Conservation (phyloP, 2,888 invertebrate species). For the Euproctis similis region DNA sequence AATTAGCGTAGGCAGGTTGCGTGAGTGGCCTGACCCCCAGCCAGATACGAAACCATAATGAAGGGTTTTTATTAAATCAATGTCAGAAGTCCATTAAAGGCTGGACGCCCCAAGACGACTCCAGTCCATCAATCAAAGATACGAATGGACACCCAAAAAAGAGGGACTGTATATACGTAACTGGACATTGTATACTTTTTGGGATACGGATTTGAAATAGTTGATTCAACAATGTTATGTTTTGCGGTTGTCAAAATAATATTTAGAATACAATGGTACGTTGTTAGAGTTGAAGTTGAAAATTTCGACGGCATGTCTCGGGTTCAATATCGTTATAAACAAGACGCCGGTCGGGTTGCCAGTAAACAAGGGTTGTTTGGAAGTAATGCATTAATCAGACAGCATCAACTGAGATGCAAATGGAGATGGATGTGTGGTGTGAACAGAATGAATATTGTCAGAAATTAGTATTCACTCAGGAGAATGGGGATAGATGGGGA, state of each 20-base stretch:
- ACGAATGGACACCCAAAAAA: constrained; percentile 40
- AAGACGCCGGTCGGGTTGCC: constrained; percentile 22
- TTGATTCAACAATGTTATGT: constrained; percentile 18
- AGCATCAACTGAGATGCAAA: too few relatives aligned
- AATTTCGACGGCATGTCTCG: constrained; percentile 5
- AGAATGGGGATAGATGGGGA: too few relatives aligned
- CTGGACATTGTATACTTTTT: constrained; percentile 34
- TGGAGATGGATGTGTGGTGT: too few relatives aligned
- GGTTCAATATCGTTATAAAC: constrained; percentile 16
- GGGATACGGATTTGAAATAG: constrained; percentile 34
- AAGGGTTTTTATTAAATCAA: constrained; percentile 75
- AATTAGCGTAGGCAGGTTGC: constrained; percentile 30
- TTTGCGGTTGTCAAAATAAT: constrained; percentile 9
- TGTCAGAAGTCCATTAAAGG: constrained; percentile 69
- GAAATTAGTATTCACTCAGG: too few relatives aligned
- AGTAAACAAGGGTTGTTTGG: constrained; percentile 26
- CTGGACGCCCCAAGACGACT: constrained; percentile 41
- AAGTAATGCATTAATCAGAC: constrained; percentile 28
- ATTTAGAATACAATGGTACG: background rate
- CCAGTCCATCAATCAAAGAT: constrained; percentile 63
- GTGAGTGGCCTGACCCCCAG: constrained; percentile 29
- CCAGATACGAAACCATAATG: constrained; percentile 57
- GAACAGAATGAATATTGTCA: too few relatives aligned
- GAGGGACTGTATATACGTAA: constrained; percentile 23
- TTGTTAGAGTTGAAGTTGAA: constrained; percentile 4